Evolutionary conservation across 2,888 invertebrate genomes (phyloP), one percentile per base, ranked within the genome.

Genomic region (Strigamia transsilvanica): DNA sequence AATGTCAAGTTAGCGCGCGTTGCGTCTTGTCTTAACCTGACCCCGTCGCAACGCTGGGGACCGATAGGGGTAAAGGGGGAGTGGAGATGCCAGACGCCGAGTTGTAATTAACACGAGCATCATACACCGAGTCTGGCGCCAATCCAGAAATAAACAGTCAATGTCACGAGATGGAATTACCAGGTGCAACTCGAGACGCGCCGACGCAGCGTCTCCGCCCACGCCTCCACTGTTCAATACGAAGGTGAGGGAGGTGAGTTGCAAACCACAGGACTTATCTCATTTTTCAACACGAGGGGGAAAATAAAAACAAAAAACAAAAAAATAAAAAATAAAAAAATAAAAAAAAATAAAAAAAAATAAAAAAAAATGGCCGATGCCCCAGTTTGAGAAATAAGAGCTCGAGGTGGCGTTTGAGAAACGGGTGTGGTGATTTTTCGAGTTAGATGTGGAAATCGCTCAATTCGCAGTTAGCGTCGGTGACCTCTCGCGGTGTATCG

Each of bases 121-220:
- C 38, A 38, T 38, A 51, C 51, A 13, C 51, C n/a, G 18, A 51
- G n/a, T 15, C 18, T 51, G 51, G 51, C 51, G 51, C 51, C 51
- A 18, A 51, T 51, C 51, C 51, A 51, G 51, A 51, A 51, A 51
- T 51, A 51, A 51, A 51, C 51, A 51, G 51, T 51, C 51, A 51
- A 51, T 51, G 51, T 51, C 51, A 51, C 51, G 51, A 51, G 51
- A 51, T 51, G 51, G 51, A 51, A 51, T 51, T 51, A 51, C 51
- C 51, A 51, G 51, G 51, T 51, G 51, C 51, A 51, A 51, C 51
- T 51, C 51, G 51, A 51, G 51, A 51, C 51, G 51, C 51, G 15
- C 51, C 51, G 51, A 51, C 51, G 51, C 15, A 51, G n/a, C 51
- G 51, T 51, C 51, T 51, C 15, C 51, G 51, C 51, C 51, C 51